phyloP scores from a whole-genome alignment of 2,888 invertebrate genomes.

The Trachelus troglodyta region DNA sequence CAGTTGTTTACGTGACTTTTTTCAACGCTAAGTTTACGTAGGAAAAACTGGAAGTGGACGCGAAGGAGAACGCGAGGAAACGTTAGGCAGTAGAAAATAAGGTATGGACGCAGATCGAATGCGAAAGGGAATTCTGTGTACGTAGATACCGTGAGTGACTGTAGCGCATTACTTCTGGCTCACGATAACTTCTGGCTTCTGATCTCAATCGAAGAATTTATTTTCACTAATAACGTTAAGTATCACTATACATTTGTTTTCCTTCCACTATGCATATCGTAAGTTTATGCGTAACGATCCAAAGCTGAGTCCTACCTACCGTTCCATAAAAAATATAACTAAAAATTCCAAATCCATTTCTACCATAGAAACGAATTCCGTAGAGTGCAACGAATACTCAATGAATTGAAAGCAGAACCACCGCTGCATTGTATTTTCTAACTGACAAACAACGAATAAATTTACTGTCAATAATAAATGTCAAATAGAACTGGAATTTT shows the following conservation, averaged over 20 bases:
- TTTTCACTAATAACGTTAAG: neutral
- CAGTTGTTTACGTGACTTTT: neutral
- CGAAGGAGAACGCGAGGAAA: neutral
- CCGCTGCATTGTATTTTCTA: neutral
- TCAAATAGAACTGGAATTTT: no score
- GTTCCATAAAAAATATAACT: neutral
- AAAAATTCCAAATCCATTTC: neutral
- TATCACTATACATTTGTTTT: neutral
- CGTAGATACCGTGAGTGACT: neutral
- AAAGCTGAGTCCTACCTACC: neutral
- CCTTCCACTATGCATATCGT: neutral
- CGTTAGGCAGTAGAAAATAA: neutral
- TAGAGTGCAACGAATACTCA: neutral
- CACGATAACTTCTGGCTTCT: neutral
- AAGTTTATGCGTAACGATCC: neutral
- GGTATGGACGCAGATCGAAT: neutral
- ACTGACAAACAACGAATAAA: no score
- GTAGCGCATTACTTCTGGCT: neutral
- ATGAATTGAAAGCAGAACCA: neutral
- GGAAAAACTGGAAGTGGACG: neutral
- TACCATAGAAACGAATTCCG: neutral
- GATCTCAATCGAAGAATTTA: neutral
- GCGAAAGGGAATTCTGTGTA: neutral
- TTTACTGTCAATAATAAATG: no score
- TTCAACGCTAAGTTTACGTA: neutral